Evolutionary conservation across 2,888 invertebrate genomes (phyloP).

Genomic region (Clanis bilineata): DNA sequence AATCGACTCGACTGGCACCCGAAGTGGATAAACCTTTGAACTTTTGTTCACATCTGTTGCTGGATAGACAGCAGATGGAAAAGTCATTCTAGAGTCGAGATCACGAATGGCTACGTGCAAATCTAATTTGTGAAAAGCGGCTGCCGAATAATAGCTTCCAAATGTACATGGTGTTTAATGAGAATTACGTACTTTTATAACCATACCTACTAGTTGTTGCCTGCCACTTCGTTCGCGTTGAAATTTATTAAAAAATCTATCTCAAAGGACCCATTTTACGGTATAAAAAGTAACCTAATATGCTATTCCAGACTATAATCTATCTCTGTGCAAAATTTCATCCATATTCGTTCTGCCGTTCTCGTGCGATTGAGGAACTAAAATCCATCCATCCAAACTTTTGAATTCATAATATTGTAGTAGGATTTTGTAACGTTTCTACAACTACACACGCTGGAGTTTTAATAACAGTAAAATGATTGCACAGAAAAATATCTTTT

Average conservation of each 20-base stretch:
- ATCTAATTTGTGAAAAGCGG: not conserved
- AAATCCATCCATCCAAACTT: too few species aligned
- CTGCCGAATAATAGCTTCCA: not conserved
- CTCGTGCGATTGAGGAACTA: too few species aligned
- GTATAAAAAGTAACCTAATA: too few species aligned
- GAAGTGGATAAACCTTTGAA: slow-evolving; percentile 10
- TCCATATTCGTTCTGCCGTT: too few species aligned
- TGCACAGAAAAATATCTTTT: slow-evolving; percentile 6
- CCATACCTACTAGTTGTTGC: too few species aligned
- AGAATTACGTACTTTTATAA: not conserved
- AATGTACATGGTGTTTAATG: not conserved
- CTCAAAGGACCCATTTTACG: too few species aligned
- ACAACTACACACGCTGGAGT: not conserved
- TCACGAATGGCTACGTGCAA: slow-evolving; percentile 6
- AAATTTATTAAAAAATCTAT: too few species aligned
- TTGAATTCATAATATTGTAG: too few species aligned
- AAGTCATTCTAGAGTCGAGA: slow-evolving; percentile 9
- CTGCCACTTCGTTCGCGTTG: too few species aligned
- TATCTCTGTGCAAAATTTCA: too few species aligned
- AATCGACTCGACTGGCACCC: not conserved
- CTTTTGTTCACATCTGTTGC: slow-evolving; percentile 11
- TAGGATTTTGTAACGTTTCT: not conserved
- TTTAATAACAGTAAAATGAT: not conserved
- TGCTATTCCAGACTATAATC: too few species aligned
- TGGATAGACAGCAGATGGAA: slow-evolving; percentile 10